A percentile compares a stretch with the other conserved stretches of the same genome.
These are phyloP conservation scores for Bombyx mandarina DNA, from an alignment of 1,140 invertebrate species.

Conservation along the genomic window DNA sequence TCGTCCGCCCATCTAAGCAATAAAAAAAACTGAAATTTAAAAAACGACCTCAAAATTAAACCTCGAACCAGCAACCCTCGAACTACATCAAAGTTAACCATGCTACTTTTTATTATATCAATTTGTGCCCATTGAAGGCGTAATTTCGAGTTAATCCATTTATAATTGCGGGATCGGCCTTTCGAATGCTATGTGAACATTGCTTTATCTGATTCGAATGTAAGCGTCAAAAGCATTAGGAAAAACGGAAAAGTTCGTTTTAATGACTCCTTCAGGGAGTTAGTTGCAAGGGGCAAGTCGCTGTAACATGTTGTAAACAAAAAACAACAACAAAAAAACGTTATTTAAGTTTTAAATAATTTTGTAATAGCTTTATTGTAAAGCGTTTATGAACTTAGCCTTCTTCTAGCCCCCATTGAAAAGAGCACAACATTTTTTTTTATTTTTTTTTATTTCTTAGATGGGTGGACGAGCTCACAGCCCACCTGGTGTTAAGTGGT, in stretches of 20 bases:
- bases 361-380: too few species aligned
- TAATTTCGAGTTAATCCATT: constrained; percentile 63
- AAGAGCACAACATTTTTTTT: too few species aligned
- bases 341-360: too few species aligned
- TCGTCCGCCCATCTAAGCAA: too few species aligned
- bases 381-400: too few species aligned
- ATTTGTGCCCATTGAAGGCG: constrained; percentile 65
- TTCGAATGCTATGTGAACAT: constrained; percentile 37
- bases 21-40: background rate
- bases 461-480: too few species aligned
- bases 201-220: constrained; percentile 42
- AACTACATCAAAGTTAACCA: constrained; percentile 26
- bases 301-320: background rate
- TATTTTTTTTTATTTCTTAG: too few species aligned
- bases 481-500: too few species aligned
- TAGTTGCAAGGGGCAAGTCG: background rate
- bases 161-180: constrained; percentile 60
- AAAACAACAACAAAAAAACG: background rate
- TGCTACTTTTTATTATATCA: constrained; percentile 68
- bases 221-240: constrained; percentile 36
- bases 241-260: constrained; percentile 29
- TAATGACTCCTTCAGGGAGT: constrained; percentile 16
- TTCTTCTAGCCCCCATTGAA: too few species aligned
- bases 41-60: background rate
- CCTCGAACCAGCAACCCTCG: constrained; percentile 17